Evolutionary conservation across 2,797 vertebrate species (phyloP), one percentile per base, ranked within the genome.

Genomic region (Gymnoscopelus braueri): DNA sequence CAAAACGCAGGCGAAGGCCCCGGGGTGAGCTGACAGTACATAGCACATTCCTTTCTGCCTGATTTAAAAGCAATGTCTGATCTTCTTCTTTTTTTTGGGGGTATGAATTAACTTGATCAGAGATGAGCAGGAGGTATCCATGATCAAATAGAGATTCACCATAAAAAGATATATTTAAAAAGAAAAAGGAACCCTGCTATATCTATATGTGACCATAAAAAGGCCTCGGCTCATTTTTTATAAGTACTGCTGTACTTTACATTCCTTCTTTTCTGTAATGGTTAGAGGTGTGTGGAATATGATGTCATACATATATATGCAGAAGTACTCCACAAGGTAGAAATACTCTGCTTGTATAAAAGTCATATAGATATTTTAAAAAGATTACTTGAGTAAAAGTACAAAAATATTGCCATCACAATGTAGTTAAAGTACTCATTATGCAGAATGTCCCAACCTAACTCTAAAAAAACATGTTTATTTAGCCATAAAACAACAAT

Each of bases 1-100:
- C 84, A 82, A 19, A 19, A 82, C 81, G 72, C 57, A 71, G 47
- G 35, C 32, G 19, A 64, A 83, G 67, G 88, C 81, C 90, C 72
- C 62, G 84, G 87, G 88, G 87, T 67, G 6, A 79, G 63, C 71
- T 57, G 74, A 83, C 78, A 81, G 78, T 77, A 77, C 75, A 82
- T 74, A 9, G 80, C 88, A 81, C 90, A 93, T 93, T 91, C 90
- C 91, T 88, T 92, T 92, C 89, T 91, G 89, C 89, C 77, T 83
- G 84, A 90, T 90, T 92, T 89, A 86, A 89, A 90, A 88, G 77
- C 84, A 77, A 86, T 71, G 82, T 82, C 77, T 84, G 65, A 60
- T 80, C 78, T 87, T 77, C 80, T 83, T 55, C 89, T 78, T 44
- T 44, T 35, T 32, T 39, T 39, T n/a, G n/a, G n/a, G n/a, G 19